A percentile compares a stretch with the other conserved stretches of the same genome.
Conservation (phyloP, 1,140 invertebrate genomes). For the Pteromalus puparum region DNA sequence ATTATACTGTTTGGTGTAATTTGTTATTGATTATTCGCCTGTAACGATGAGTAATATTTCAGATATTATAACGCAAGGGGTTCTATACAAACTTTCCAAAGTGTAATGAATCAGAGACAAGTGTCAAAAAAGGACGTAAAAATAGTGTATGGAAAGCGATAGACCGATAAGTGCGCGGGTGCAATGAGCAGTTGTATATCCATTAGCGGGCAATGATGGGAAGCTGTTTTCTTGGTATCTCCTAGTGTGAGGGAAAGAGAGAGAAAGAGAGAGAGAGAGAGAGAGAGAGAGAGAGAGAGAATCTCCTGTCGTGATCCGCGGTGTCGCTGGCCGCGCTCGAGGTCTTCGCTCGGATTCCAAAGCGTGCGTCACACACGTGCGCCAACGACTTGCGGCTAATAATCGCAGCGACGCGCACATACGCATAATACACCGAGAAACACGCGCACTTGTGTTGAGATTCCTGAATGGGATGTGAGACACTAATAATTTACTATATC, state of each 20-base stretch:
- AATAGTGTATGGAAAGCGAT: no score
- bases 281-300: neutral
- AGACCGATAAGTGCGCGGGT: constrained; percentile 5
- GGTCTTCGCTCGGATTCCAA: constrained; percentile 69
- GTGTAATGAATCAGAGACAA: no score
- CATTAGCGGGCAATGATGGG: constrained; percentile 10
- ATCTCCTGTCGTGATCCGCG: constrained; percentile 40
- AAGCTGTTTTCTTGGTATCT: constrained; percentile 24
- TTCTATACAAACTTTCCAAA: no score
- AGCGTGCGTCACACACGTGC: constrained; percentile 67
- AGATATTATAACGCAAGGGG: no score
- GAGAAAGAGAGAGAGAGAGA: neutral
- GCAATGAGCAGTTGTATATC: neutral
- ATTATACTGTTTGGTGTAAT: no score
- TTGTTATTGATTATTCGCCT: no score
- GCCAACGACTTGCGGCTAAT: constrained; percentile 20
- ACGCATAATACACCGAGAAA: neutral
- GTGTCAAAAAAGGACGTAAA: no score
- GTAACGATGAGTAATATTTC: no score
- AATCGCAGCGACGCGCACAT: neutral
- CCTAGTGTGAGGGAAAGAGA: neutral
- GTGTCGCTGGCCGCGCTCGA: constrained; percentile 70
- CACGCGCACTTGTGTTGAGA: no score
- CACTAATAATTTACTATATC: no score
- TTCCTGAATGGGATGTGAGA: no score